These are phyloP conservation scores for Amblyraja radiata DNA, from an alignment of 2,797 vertebrate species.

Conservation along the genomic window DNA sequence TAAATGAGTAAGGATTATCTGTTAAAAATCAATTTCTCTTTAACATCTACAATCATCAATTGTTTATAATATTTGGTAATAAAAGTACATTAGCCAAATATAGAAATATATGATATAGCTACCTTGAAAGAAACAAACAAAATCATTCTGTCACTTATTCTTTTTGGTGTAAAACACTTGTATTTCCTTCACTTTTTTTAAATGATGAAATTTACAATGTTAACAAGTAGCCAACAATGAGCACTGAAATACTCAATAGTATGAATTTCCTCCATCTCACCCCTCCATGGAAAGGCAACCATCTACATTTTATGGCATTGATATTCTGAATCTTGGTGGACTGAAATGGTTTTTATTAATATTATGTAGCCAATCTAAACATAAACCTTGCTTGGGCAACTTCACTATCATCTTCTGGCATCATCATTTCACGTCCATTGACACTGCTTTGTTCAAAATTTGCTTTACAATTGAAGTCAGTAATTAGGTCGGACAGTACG, in stretches of 20 bases:
- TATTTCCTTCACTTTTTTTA: neutral
- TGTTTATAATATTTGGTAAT: neutral
- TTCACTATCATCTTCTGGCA: neutral
- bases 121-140: neutral
- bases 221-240: neutral
- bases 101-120: neutral
- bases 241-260: neutral
- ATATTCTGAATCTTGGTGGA: neutral
- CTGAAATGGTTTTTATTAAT: neutral
- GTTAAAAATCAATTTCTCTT: neutral
- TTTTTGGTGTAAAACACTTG: neutral
- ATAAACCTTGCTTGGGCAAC: neutral
- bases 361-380: neutral
- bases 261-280: neutral
- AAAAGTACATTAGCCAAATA: neutral
- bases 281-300: neutral
- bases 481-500: neutral
- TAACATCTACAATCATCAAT: neutral
- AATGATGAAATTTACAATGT: neutral
- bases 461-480: neutral
- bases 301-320: neutral
- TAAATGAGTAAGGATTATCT: too few relatives aligned
- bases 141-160: neutral
- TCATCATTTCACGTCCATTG: neutral
- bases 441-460: neutral